Evolutionary conservation across 2,888 invertebrate species (phyloP), one percentile per base, ranked within the genome.

Genomic region (Congeria kusceri): DNA sequence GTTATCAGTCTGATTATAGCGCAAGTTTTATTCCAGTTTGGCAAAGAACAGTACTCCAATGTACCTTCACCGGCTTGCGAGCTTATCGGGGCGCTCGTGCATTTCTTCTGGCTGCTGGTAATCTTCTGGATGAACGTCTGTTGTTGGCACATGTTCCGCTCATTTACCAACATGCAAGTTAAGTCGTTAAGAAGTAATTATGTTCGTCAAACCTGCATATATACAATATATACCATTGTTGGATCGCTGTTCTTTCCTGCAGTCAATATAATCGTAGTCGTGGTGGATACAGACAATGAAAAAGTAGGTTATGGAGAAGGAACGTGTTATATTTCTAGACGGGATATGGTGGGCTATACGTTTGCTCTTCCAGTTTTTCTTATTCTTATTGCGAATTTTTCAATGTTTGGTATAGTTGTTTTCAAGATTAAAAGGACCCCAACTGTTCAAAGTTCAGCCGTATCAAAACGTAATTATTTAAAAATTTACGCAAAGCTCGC

Each of bases 101-200:
- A 82, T 58, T 82, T 78, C 59, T 72, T 62, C 28, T 82, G 82
- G 82, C 53, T 82, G 11, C 49, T 61, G 29, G 77, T 75, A 5
- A 39, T 81, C 20, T 68, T 77, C 29, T 70, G 72, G 64, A 78
- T 76, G 78, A 82, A 78, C 44, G 76, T 82, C 15, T 82, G 82
- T 25, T 73, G 57, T 44, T 61, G 63, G n/a, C 81, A 81, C 44
- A 81, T 81, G 77, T 65, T 75, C 15, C 62, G 49, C 23, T 64
- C 74, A 20, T 78, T 81, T 49, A 47, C 20, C 4, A 32, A 39
- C 28, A 18, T 65, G 25, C 23, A 20, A 25, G 44, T 23, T 25
- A 56, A 25, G 11, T 18, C 44, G 15, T 39, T 39, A 11, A 39
- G 15, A 39, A 11, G 15, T 1, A 39, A 15, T 15, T 39, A 39